These are phyloP conservation scores for Lutjanus erythropterus DNA, from an alignment of 2,113 vertebrate species.

Conservation along the genomic window DNA sequence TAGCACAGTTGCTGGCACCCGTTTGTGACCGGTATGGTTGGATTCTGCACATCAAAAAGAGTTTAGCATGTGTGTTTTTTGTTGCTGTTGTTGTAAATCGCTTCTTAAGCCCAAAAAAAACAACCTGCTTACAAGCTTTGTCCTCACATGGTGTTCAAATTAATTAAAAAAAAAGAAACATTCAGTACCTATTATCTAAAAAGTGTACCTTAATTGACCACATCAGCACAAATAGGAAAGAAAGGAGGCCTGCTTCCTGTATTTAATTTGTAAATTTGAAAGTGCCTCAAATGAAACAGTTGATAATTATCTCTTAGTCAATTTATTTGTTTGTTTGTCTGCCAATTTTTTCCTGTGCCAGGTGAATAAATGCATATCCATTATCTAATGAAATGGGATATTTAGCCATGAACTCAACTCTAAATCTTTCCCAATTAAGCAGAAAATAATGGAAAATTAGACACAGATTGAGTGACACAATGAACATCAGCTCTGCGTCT, in stretches of 20 bases:
- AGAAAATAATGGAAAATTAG: slow-evolving; percentile 56
- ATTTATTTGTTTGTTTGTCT: slow-evolving; percentile 67
- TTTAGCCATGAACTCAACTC: slow-evolving; percentile 49
- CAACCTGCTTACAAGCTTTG: not conserved
- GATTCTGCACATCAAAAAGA: slow-evolving; percentile 4
- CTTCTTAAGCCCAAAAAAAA: slow-evolving; percentile 6
- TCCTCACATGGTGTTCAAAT: not conserved
- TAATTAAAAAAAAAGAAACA: slow-evolving; percentile 26
- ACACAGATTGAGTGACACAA: slow-evolving; percentile 49
- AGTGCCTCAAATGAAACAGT: slow-evolving; percentile 63
- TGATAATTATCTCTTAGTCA: slow-evolving; percentile 58
- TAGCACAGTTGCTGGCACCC: slow-evolving; percentile 5
- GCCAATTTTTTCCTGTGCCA: slow-evolving; percentile 48
- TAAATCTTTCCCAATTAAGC: slow-evolving; percentile 62
- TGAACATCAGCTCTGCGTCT: slow-evolving; percentile 39
- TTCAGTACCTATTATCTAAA: slow-evolving; percentile 32
- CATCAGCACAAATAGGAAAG: slow-evolving; percentile 34
- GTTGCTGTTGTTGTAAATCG: slow-evolving; percentile 30
- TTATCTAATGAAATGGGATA: slow-evolving; percentile 54
- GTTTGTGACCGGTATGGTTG: slow-evolving; percentile 5
- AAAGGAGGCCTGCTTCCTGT: slow-evolving; percentile 23
- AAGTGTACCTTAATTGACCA: slow-evolving; percentile 52
- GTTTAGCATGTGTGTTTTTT: not conserved
- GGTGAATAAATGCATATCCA: slow-evolving; percentile 61
- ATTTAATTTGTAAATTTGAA: slow-evolving; percentile 65